Evolutionary conservation across 1,140 invertebrate species (phyloP).

Genomic region (Augochlora pura): DNA sequence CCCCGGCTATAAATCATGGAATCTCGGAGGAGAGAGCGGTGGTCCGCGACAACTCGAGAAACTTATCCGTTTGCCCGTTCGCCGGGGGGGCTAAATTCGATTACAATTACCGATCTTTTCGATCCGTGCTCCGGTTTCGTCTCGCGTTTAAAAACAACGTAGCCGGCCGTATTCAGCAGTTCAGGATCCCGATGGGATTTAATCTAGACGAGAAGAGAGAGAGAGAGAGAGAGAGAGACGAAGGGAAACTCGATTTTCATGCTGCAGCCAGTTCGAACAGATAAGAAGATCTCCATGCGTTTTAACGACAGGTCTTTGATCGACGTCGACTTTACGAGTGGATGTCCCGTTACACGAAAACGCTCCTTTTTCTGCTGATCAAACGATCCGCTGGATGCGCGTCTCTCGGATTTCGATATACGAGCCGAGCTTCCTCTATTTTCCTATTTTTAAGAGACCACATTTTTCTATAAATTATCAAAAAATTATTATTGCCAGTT

Average conservation of each 20-base stretch:
- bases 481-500: no score
- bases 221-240: not conserved
- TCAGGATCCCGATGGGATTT: conserved; percentile 43
- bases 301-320: conserved; percentile 27
- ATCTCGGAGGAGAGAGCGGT: conserved; percentile 3
- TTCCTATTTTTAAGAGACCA: no score
- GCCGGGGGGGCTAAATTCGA: conserved; percentile 7
- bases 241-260: conserved; percentile 44
- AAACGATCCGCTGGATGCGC: not conserved
- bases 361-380: conserved; percentile 3
- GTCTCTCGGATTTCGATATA: not conserved
- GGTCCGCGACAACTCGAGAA: conserved; percentile 10
- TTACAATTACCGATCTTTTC: conserved; percentile 29
- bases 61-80: conserved; percentile 5
- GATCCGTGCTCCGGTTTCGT: not conserved
- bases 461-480: no score
- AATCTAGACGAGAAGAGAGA: conserved; percentile 31
- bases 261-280: not conserved
- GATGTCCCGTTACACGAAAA: not conserved
- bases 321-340: not conserved
- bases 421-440: no score
- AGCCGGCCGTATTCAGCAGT: no score
- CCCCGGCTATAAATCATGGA: conserved; percentile 19
- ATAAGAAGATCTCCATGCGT: conserved; percentile 11
- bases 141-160: not conserved